Percentiles rank a stretch among this genome's conserved stretches.
phyloP scores from a whole-genome alignment of 2,113 vertebrate genomes.

The Rhabdomys dilectus region DNA sequence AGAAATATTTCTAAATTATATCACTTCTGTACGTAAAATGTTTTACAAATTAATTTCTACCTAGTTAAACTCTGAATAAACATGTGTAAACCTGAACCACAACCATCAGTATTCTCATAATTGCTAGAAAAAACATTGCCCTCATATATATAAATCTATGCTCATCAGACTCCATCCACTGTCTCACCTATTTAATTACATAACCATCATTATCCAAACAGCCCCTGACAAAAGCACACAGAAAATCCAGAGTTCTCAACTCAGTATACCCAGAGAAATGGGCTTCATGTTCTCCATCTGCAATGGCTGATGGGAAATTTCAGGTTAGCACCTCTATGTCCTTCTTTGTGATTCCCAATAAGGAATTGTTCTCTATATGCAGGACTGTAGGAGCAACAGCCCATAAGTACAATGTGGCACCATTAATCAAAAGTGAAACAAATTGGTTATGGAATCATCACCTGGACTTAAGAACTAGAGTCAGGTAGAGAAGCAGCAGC shows the following conservation, averaged over 20 bases:
- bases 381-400: background rate
- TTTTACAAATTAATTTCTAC: conserved; percentile 21
- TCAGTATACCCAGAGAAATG: background rate
- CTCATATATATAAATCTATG: background rate
- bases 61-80: conserved; percentile 32
- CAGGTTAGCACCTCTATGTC: accelerated
- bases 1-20: background rate
- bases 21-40: background rate
- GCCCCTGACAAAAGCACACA: background rate
- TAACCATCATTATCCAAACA: accelerated
- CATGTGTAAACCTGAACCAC: background rate
- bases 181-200: background rate
- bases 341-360: background rate
- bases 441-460: conserved; percentile 5
- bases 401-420: background rate
- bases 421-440: conserved; percentile 46
- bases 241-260: background rate
- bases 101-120: conserved; percentile 1
- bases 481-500: background rate
- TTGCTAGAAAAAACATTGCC: background rate
- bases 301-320: background rate
- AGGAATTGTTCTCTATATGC: background rate
- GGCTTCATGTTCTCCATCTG: background rate
- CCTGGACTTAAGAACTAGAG: background rate
- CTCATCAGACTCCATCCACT: background rate